Base-by-base conservation (phyloP, 2,888 invertebrate genomes). In the Nipponacmea schrenckii region DNA sequence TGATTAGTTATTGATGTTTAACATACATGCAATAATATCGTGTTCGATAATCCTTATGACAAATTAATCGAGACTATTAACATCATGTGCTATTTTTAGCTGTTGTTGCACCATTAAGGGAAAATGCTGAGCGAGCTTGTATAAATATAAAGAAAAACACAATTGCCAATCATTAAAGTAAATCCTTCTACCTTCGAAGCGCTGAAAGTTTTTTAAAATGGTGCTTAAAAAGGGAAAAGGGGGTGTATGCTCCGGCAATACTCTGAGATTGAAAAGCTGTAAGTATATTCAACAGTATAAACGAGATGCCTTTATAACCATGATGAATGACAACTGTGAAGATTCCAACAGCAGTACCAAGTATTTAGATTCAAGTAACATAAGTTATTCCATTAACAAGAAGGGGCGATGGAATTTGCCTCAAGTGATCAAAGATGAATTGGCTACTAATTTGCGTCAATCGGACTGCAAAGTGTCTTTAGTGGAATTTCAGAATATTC, bases 321-420 rank as follows among this genome's bases (percentile, higher is more conserved):
- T 56, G 15, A 17, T 7, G 20, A 24, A 56, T 56, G 56, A 12
- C 24, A 20, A 10, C 2, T 20, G 10, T 14, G 56, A 56, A 56
- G 5, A 10, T 24, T 24, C 20, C 8, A 56, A 24, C 56, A 15
- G 14, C 8, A 20, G 20, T 10, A 20, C 56, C 10, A 56, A 56
- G 14, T 56, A 24, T 24, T 24, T 56, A 12, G 56, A 56, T 24
- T 24, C 20, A 20, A 56, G 24, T 56, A 24, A 24, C 10, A 24
- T 56, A 8, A 24, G 12, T 56, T 56, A 56, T 62, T 85, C 84
- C 0, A 73, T 85, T 17, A 85, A 83, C 74, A 85, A 85, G 67
- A 81, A 79, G 68, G 73, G 78, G 8, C 67, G 84, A 67, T 85
- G 84, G 84, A 66, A 65, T 5, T 68, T 85, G 0, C 84, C 84